These are phyloP conservation scores for Aphaenogaster floridana DNA, from an alignment of 1,140 invertebrate species.

Conservation along the genomic window DNA sequence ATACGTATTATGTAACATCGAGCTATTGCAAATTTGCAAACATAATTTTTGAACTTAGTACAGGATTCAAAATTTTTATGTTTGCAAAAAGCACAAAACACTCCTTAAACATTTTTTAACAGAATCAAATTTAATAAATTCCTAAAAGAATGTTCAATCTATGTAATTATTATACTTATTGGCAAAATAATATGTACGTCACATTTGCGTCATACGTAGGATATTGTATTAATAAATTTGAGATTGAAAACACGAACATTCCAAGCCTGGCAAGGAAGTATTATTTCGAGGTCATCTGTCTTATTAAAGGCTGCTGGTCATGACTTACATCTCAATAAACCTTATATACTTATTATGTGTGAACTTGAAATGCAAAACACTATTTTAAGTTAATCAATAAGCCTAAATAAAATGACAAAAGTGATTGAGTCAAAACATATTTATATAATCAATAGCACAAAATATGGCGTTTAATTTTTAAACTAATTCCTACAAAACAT, in stretches of 20 bases:
- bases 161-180: slow-evolving; percentile 5
- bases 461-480: background rate
- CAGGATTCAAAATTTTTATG: background rate
- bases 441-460: background rate
- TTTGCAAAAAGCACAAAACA: background rate
- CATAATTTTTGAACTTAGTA: background rate
- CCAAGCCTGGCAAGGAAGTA: background rate
- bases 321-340: slow-evolving; percentile 53
- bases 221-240: background rate
- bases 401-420: background rate
- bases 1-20: background rate
- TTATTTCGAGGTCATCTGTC: slow-evolving; percentile 35
- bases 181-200: background rate
- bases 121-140: background rate
- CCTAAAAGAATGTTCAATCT: background rate
- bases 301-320: slow-evolving; percentile 6
- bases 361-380: slow-evolving; percentile 17
- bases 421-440: background rate
- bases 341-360: slow-evolving; percentile 46
- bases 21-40: background rate
- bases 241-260: background rate
- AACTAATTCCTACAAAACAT: background rate
- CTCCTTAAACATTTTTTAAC: background rate
- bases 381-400: slow-evolving; percentile 6
- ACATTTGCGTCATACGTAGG: background rate